Evolutionary conservation across 2,888 invertebrate genomes (phyloP).

Genomic region (Polydrusus tereticollis): DNA sequence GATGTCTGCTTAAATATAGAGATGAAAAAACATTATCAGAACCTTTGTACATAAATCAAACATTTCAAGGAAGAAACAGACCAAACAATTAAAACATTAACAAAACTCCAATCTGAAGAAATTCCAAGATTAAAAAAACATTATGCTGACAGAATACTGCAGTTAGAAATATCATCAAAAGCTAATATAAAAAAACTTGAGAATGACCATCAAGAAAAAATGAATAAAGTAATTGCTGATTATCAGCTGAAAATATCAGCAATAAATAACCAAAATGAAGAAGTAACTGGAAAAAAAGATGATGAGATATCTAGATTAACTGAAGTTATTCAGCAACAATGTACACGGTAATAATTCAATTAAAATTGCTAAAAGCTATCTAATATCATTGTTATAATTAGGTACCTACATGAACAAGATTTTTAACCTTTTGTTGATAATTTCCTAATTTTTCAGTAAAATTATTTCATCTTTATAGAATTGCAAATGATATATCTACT

Average conservation of each 20-base stretch:
- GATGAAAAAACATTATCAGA: too few species aligned
- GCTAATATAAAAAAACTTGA: conserved; percentile 29
- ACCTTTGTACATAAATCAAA: neutral
- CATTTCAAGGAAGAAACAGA: conserved; percentile 42
- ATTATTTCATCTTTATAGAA: conserved; percentile 42
- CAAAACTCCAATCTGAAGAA: conserved; percentile 43
- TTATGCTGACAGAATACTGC: conserved; percentile 42
- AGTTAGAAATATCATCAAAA: conserved; percentile 45
- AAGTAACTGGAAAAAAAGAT: conserved; percentile 52
- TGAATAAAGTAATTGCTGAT: conserved; percentile 45
- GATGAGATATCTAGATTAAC: conserved; percentile 56
- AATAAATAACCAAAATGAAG: conserved; percentile 49
- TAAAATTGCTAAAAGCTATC: too few species aligned
- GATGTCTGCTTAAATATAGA: too few species aligned
- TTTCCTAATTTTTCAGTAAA: too few species aligned
- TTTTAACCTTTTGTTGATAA: too few species aligned
- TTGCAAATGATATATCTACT: conserved; percentile 54
- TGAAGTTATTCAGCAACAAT: conserved; percentile 56
- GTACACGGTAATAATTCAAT: conserved; percentile 48
- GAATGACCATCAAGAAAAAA: conserved; percentile 49
- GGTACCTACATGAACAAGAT: too few species aligned
- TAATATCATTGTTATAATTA: neutral
- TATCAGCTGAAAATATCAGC: conserved; percentile 50
- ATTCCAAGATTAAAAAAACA: conserved; percentile 46
- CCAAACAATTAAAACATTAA: conserved; percentile 32